Evolutionary conservation across 2,797 vertebrate genomes (phyloP).

Genomic region (Pelochelys cantorii): DNA sequence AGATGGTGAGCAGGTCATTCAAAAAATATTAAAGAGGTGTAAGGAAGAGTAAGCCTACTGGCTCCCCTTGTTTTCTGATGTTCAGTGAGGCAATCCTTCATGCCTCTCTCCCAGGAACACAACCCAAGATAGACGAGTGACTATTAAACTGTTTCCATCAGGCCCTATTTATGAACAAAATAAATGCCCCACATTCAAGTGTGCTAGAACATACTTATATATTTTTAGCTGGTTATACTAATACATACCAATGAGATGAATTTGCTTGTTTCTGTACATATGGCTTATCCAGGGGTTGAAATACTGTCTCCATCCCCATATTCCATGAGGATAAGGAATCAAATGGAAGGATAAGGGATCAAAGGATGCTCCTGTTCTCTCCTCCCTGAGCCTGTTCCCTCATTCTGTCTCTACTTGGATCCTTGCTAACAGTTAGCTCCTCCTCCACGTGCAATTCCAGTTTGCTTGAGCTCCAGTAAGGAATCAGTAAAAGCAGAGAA

Average conservation of each 20-base stretch:
- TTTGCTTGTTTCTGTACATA: not conserved
- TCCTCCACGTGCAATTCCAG: not conserved
- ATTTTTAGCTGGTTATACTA: not conserved
- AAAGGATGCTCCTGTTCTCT: not conserved
- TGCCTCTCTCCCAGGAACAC: not conserved
- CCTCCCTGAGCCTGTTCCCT: not conserved
- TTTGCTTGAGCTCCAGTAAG: not conserved
- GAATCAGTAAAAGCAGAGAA: not conserved
- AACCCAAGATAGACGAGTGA: not conserved
- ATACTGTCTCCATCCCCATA: not conserved
- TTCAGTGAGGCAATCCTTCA: not conserved
- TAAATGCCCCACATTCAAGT: not conserved
- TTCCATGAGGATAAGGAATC: not conserved
- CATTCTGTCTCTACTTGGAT: not conserved
- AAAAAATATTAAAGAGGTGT: not conserved
- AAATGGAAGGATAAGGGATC: not conserved
- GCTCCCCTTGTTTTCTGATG: not conserved
- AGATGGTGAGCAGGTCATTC: not conserved
- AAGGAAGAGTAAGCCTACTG: not conserved
- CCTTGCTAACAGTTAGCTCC: not conserved
- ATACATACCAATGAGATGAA: not conserved
- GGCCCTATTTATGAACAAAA: fast-evolving
- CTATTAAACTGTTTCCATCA: not conserved
- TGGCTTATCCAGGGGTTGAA: not conserved
- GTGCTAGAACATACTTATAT: not conserved